These are phyloP conservation scores for Theocolax elegans DNA, from an alignment of 1,140 invertebrate genomes.

Conservation along the genomic window DNA sequence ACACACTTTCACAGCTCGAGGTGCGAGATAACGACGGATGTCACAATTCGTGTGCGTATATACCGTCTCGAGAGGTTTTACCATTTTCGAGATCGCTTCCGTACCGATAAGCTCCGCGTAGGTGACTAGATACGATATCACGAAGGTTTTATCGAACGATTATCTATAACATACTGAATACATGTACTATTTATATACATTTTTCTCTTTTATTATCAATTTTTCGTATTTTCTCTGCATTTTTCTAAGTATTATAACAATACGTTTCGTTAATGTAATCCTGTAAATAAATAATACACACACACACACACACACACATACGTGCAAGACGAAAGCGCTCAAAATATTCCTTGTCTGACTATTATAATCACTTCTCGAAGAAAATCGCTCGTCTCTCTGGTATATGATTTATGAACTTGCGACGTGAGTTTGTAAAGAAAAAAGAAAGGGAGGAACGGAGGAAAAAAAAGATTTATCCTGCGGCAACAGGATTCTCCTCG, in stretches of 20 bases:
- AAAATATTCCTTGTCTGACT: slow-evolving; percentile 23
- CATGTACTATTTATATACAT: background rate
- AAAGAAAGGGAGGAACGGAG: too few species aligned
- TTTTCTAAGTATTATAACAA: too few species aligned
- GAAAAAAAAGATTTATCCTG: too few species aligned
- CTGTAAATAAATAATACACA: too few species aligned
- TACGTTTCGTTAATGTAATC: too few species aligned
- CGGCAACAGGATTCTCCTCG: too few species aligned
- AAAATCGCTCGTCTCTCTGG: slow-evolving; percentile 20
- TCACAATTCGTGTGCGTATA: slow-evolving; percentile 2
- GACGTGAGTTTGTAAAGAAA: too few species aligned
- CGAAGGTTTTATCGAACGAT: too few species aligned
- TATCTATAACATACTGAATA: background rate
- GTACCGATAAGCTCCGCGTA: slow-evolving; percentile 13
- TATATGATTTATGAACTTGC: slow-evolving; percentile 22
- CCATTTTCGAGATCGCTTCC: slow-evolving; percentile 13
- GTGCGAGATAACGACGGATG: slow-evolving; percentile 22
- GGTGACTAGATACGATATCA: slow-evolving; percentile 18
- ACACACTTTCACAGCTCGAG: slow-evolving; percentile 6
- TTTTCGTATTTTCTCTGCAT: too few species aligned
- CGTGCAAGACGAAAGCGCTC: background rate
- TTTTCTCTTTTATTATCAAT: too few species aligned
- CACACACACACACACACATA: background rate
- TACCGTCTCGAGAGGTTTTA: background rate
- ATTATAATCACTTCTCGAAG: slow-evolving; percentile 34